phyloP scores from a whole-genome alignment of 2,113 vertebrate species.

The Noturus placidus region DNA sequence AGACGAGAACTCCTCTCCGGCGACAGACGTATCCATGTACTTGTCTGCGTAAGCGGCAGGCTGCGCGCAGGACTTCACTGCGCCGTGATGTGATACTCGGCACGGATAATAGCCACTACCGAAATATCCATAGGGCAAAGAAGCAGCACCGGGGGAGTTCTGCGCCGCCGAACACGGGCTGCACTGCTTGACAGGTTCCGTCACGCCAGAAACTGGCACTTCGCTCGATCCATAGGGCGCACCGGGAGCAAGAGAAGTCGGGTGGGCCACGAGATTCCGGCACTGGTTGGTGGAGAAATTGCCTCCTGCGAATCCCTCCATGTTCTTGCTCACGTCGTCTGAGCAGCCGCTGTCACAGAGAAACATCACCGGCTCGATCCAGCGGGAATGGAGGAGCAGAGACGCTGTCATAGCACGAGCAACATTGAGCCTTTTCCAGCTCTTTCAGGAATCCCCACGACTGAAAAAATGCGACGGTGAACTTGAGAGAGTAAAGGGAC shows the following conservation, averaged over 20 bases:
- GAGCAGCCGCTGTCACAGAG: constrained; percentile 93
- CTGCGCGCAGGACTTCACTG: constrained; percentile 91
- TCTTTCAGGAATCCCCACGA: constrained; percentile 95
- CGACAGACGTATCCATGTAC: constrained; percentile 90
- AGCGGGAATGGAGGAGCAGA: constrained; percentile 96
- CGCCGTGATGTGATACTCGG: constrained; percentile 88
- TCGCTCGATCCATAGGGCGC: constrained; percentile 81
- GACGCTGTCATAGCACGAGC: constrained; percentile 99
- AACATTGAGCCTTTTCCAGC: constrained; percentile 87
- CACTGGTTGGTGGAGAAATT: constrained; percentile 93
- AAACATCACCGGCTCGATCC: constrained; percentile 99
- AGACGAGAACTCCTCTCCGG: constrained; percentile 90
- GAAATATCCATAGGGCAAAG: constrained; percentile 96
- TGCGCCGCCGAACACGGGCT: constrained; percentile 93
- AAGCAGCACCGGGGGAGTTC: constrained; percentile 87
- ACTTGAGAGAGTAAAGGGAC: constrained; percentile 77
- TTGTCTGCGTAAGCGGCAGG: constrained; percentile 88
- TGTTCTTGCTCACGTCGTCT: constrained; percentile 94
- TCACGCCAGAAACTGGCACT: constrained; percentile 84
- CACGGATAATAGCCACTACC: constrained; percentile 96
- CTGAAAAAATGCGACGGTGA: constrained; percentile 84
- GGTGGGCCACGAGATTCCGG: constrained; percentile 94
- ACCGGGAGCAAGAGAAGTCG: constrained; percentile 86
- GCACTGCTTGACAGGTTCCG: constrained; percentile 94
- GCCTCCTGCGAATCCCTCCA: constrained; percentile 89